Evolutionary conservation across 2,888 invertebrate genomes (phyloP).

Genomic region (Drosophila meridionalis): DNA sequence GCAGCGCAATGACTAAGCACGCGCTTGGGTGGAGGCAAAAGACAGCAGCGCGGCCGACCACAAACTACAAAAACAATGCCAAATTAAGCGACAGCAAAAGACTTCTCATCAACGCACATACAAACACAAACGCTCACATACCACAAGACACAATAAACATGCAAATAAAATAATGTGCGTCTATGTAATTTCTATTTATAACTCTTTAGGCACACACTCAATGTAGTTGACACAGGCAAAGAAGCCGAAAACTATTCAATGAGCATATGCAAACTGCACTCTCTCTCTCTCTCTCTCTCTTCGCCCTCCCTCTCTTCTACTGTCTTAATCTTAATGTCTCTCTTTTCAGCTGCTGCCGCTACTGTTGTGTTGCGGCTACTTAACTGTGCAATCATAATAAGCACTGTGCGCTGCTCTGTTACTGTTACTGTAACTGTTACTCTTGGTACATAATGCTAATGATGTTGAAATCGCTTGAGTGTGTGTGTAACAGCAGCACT

Average conservation of each 20-base stretch:
- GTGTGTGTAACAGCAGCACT: conserved; percentile 23
- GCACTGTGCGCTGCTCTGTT: conserved; percentile 30
- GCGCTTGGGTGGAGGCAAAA: conserved; percentile 42
- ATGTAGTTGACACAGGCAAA: conserved; percentile 42
- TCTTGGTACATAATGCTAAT: conserved; percentile 61
- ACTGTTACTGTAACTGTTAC: conserved; percentile 48
- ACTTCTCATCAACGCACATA: conserved; percentile 22
- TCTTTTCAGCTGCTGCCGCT: conserved; percentile 1
- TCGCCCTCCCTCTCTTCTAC: not conserved
- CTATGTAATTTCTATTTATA: conserved; percentile 64
- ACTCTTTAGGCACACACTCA: conserved; percentile 41
- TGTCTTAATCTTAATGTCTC: not conserved
- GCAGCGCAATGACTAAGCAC: conserved; percentile 34
- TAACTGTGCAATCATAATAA: conserved; percentile 59
- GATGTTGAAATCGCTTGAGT: conserved; percentile 63
- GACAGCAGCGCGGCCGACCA: conserved; percentile 1
- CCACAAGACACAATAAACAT: conserved; percentile 5
- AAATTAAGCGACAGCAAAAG: conserved; percentile 64
- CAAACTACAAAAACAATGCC: conserved; percentile 63
- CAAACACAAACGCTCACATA: conserved; percentile 4
- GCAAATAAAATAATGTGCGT: conserved; percentile 27
- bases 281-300: conserved; percentile 6
- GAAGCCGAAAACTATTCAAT: conserved; percentile 36
- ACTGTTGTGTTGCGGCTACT: conserved; percentile 16
- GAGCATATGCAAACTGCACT: conserved; percentile 40